Base-by-base conservation (phyloP, 2,113 vertebrate genomes). In the Anoplopoma fimbria region DNA sequence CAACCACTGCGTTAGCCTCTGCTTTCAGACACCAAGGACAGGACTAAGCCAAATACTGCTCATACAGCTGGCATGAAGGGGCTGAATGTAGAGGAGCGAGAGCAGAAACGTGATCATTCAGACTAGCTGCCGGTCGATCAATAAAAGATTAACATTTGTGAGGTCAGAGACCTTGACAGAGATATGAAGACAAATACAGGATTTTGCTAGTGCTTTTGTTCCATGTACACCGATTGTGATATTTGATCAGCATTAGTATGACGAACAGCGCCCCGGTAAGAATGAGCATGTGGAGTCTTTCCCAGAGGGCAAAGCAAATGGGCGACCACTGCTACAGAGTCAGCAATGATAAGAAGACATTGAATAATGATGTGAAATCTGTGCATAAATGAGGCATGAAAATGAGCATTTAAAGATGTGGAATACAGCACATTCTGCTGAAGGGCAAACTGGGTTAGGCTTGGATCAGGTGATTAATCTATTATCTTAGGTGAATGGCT, bases 1-100 rank as follows among this genome's bases (percentile, higher is more conserved):
- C 93, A 94, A 93, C 93, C 92, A 79, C 91, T 93, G 93, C 91
- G 90, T 93, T 93, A 90, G 92, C 92, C 92, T 93, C 92, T 90
- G 87, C 92, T 92, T 92, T 88, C 88, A 92, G 91, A 87, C 91
- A 92, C 92, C 93, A 93, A 94, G 93, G 92, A 93, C 92, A 89
- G 90, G 86, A 92, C 89, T 77, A 75, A 92, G 90, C 92, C 91
- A 89, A 93, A 92, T 75, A 79, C 81, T 82, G 91, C 87, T 89
- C 84, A 80, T 83, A 86, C 84, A 87, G 87, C 86, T 78, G 91
- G 77, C 10, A 12, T 47, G 75, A 38, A 83, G 74, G 15, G 87
- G 76, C 81, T 90, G 79, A 81, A 83, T 76, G 78, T 27, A 75
- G 69, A 79, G 68, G 57, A 75, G 78, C 57, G 9, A 40, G 29